Evolutionary conservation across 1,140 invertebrate species (phyloP).

Genomic region (Theocolax elegans): DNA sequence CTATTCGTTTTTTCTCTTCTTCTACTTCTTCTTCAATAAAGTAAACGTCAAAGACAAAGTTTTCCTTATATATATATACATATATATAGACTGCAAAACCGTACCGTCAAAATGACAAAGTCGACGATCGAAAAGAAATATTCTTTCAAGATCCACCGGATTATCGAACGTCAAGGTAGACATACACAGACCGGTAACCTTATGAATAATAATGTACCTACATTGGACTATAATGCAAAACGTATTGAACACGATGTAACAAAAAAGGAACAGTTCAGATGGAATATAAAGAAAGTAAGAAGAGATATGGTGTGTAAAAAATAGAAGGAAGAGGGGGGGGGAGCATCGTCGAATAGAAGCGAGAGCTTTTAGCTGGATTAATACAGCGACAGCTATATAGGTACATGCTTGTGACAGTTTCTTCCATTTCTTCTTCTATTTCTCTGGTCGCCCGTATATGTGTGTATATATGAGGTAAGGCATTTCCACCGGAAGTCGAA

Average conservation of each 20-base stretch:
- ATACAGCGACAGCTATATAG: slow-evolving; percentile 41
- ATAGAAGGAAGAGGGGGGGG: not conserved
- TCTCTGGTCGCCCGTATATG: not conserved
- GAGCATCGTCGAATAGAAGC: slow-evolving; percentile 16
- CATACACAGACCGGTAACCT: too few relatives aligned
- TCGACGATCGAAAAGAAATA: too few relatives aligned
- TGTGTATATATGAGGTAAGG: slow-evolving; percentile 5
- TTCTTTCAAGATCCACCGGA: too few relatives aligned
- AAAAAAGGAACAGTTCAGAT: not conserved
- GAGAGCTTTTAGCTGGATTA: slow-evolving; percentile 62
- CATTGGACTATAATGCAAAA: not conserved
- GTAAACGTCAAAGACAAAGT: too few relatives aligned
- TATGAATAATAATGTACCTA: too few relatives aligned
- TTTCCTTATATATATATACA: too few relatives aligned
- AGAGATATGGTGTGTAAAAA: slow-evolving; percentile 12
- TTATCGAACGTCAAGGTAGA: too few relatives aligned
- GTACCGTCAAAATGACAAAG: too few relatives aligned
- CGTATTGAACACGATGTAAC: not conserved
- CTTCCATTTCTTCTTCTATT: slow-evolving; percentile 35
- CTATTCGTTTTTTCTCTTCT: too few relatives aligned
- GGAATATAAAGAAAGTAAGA: slow-evolving; percentile 9
- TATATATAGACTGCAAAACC: too few relatives aligned
- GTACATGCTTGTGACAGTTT: slow-evolving; percentile 46
- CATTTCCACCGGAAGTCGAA: not conserved
- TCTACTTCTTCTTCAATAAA: too few relatives aligned